phyloP scores from a whole-genome alignment of 2,797 vertebrate species.

The Lemur catta region DNA sequence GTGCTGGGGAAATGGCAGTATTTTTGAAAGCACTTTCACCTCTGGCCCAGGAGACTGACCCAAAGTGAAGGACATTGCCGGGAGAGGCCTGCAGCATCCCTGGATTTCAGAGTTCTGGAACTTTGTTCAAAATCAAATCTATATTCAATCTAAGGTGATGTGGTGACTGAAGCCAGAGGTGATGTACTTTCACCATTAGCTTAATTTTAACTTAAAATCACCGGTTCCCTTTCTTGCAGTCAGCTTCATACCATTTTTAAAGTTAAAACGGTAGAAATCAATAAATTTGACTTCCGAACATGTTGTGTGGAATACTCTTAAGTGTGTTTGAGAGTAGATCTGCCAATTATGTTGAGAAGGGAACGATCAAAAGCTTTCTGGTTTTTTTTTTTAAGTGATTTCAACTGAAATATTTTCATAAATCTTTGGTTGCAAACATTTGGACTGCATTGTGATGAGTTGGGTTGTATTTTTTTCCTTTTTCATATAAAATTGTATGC shows the following conservation, averaged over 20 bases:
- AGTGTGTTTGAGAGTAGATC: conserved; percentile 83
- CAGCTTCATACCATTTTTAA: conserved; percentile 87
- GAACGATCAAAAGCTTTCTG: conserved; percentile 69
- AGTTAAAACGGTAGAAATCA: conserved; percentile 84
- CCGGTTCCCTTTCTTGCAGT: conserved; percentile 85
- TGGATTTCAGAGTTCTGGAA: conserved; percentile 86
- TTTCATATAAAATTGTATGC: conserved; percentile 79
- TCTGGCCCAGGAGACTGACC: conserved; percentile 94
- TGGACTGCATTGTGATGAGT: conserved; percentile 74
- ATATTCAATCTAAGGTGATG: conserved; percentile 79
- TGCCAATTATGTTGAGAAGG: conserved; percentile 80
- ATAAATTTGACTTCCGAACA: conserved; percentile 84
- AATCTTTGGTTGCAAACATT: conserved; percentile 80
- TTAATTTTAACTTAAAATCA: conserved; percentile 88
- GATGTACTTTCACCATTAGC: conserved; percentile 88
- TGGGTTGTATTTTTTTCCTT: conserved; percentile 53
- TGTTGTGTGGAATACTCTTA: conserved; percentile 85
- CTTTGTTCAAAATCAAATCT: conserved; percentile 81
- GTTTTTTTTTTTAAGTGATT: conserved; percentile 69
- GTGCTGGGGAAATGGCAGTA: conserved; percentile 99
- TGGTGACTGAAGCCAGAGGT: conserved; percentile 88
- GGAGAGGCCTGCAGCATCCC: conserved; percentile 87
- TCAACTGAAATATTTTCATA: conserved; percentile 83
- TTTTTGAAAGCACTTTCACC: conserved; percentile 99
- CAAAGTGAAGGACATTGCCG: conserved; percentile 88